Evolutionary conservation across 2,888 invertebrate genomes (phyloP).

Genomic region (Marasmarcha lunaedactyla): DNA sequence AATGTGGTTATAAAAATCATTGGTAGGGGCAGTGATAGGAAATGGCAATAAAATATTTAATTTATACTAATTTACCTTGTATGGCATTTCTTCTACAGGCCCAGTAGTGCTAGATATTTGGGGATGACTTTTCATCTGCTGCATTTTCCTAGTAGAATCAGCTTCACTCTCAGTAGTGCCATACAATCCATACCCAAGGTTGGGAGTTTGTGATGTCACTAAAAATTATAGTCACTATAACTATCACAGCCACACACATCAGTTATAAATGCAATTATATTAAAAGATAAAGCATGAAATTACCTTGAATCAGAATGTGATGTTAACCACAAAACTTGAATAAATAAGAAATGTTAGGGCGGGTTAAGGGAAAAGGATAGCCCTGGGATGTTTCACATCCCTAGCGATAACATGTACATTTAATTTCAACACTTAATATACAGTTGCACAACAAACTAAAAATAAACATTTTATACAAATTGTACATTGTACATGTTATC

Average conservation of each 20-base stretch:
- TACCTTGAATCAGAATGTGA: conserved; percentile 11
- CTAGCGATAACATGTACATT: conserved; percentile 61
- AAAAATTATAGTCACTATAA: conserved; percentile 20
- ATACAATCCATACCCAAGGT: conserved; percentile 72
- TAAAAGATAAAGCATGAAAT: not conserved
- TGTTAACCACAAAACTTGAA: not conserved
- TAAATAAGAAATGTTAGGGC: conserved; percentile 19
- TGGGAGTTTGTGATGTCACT: conserved; percentile 68
- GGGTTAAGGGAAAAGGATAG: conserved; percentile 37
- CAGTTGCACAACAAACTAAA: conserved; percentile 11
- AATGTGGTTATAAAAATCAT: too few relatives aligned
- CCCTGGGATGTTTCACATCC: conserved; percentile 41
- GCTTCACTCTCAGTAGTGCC: conserved; percentile 49
- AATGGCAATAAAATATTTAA: too few relatives aligned
- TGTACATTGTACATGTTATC: conserved; percentile 59
- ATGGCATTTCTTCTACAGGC: conserved; percentile 70
- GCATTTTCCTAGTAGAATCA: conserved; percentile 47
- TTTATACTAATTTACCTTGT: conserved; percentile 68
- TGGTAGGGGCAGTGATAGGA: too few relatives aligned
- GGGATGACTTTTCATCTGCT: conserved; percentile 60
- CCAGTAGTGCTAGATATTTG: conserved; percentile 50
- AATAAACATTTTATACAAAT: conserved; percentile 10
- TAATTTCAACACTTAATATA: conserved; percentile 16
- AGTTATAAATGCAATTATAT: not conserved
- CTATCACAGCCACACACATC: not conserved